Evolutionary conservation across 2,113 vertebrate species (phyloP).

Genomic region (Isichthys henryi): DNA sequence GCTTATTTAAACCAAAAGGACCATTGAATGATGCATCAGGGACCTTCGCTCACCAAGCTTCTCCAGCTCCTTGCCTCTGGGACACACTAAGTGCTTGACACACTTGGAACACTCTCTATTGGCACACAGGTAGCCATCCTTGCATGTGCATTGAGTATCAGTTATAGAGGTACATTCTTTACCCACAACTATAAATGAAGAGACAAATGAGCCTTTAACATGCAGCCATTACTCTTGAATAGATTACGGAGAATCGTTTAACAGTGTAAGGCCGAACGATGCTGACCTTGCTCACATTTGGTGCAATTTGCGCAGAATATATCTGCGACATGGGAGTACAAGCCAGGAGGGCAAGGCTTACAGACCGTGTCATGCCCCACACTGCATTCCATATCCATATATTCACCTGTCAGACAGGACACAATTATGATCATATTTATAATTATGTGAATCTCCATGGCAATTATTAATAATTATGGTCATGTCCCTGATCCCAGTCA

Average conservation of each 20-base stretch:
- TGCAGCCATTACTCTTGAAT: background rate
- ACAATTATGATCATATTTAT: background rate
- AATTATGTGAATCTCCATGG: too few relatives aligned
- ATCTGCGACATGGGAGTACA: background rate
- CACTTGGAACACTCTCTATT: constrained; percentile 38
- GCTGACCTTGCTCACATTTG: constrained; percentile 43
- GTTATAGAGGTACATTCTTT: constrained; percentile 36
- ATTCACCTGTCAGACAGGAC: constrained; percentile 31
- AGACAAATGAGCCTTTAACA: constrained; percentile 15
- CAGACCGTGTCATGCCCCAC: constrained; percentile 16
- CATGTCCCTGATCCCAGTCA: background rate
- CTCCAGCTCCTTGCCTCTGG: constrained; percentile 20
- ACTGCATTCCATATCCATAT: constrained; percentile 22
- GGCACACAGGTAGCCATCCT: constrained; percentile 44
- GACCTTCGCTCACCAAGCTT: constrained; percentile 31
- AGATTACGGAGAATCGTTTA: background rate
- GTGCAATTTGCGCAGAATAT: constrained; percentile 31
- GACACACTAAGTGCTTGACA: constrained; percentile 16
- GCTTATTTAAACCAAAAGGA: background rate
- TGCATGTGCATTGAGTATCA: constrained; percentile 39
- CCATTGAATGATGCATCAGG: background rate
- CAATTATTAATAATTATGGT: background rate
- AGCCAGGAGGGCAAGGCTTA: constrained; percentile 9
- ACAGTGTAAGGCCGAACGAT: background rate
- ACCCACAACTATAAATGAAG: constrained; percentile 29